Conservation (phyloP, 2,888 invertebrate species). For the Ornithoptera priamus region DNA sequence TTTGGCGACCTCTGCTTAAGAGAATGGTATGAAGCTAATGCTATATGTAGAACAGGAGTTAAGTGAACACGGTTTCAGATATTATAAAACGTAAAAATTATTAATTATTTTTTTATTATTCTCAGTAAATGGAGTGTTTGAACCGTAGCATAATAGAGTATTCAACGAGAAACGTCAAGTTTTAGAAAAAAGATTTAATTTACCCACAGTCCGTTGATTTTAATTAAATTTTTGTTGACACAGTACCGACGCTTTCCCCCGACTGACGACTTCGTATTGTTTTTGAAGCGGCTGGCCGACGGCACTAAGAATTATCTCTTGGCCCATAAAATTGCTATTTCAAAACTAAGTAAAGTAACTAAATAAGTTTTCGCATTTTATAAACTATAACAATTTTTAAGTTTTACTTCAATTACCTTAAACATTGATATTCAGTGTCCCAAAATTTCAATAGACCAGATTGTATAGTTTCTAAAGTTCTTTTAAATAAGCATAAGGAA, state of each 20-base stretch:
- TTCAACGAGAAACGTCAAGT: neutral
- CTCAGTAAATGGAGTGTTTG: neutral
- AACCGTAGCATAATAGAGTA: neutral
- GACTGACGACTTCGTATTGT: constrained; percentile 14
- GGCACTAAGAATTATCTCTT: constrained; percentile 15
- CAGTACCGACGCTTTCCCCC: constrained; percentile 11
- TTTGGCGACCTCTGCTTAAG: no score
- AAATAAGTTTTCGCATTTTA: neutral
- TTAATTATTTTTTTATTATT: neutral
- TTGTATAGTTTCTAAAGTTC: no score
- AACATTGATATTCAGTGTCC: no score
- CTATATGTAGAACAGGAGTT: no score
- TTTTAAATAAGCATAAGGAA: no score
- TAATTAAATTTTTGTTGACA: constrained; percentile 27
- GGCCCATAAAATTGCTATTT: constrained; percentile 9
- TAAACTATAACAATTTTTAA: neutral
- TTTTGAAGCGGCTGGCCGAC: constrained; percentile 10
- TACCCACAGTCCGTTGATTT: constrained; percentile 16
- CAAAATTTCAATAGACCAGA: no score
- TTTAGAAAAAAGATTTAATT: constrained; percentile 9
- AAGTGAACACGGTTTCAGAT: no score
- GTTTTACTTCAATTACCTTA: neutral
- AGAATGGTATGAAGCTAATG: no score
- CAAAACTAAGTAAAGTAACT: neutral
- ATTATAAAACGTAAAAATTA: no score